A percentile compares a stretch with the other conserved stretches of the same genome.
Evolutionary conservation across 2,888 invertebrate species (phyloP).

Genomic region (Coelinius sp.): DNA sequence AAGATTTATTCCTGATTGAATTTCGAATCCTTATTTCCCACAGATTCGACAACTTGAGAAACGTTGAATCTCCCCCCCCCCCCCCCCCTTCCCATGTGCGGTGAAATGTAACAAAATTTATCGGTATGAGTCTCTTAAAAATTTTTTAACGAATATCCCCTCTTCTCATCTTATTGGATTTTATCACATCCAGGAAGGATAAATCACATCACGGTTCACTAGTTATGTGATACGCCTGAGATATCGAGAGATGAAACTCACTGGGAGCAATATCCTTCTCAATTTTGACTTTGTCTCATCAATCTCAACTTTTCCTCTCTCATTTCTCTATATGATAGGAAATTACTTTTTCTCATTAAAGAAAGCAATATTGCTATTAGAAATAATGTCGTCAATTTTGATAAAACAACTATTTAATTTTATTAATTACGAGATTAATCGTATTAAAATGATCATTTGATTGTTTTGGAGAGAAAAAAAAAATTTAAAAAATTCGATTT

Average conservation of each 20-base stretch:
- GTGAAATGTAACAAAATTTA: background rate
- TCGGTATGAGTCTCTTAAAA: background rate
- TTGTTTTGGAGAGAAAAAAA: background rate
- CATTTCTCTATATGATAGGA: background rate
- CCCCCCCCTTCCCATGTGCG: no score
- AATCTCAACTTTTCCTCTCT: background rate
- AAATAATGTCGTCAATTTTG: background rate
- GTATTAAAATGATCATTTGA: background rate
- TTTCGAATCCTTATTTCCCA: constrained; percentile 24
- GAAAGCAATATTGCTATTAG: background rate
- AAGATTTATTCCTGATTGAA: constrained; percentile 30
- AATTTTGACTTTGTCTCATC: background rate
- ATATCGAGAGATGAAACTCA: constrained; percentile 1
- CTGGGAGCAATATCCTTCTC: background rate
- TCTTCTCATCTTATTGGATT: background rate
- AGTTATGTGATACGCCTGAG: constrained; percentile 1
- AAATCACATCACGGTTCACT: constrained; percentile 8
- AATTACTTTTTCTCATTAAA: constrained; percentile 5
- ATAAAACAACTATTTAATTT: background rate
- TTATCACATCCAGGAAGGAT: constrained; percentile 6
- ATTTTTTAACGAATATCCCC: constrained; percentile 2
- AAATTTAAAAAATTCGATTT: background rate
- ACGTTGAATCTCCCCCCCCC: background rate
- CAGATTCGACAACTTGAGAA: background rate
- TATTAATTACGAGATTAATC: background rate